These are phyloP conservation scores for Atethmia centrago DNA, from an alignment of 2,888 invertebrate species.

Conservation along the genomic window DNA sequence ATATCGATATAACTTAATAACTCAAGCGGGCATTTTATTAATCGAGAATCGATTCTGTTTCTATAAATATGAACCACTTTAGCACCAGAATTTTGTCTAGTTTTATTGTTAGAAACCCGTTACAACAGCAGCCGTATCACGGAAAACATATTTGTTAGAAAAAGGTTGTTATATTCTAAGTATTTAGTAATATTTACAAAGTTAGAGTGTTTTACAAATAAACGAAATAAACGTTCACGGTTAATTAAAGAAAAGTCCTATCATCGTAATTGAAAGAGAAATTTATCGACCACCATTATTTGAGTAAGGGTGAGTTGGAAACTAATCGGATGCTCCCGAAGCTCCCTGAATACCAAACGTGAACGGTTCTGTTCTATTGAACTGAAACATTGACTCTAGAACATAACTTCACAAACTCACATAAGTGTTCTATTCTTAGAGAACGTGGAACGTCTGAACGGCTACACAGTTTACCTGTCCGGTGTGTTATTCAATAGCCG, in stretches of 20 bases:
- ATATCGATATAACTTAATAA: constrained; percentile 22
- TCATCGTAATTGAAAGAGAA: background rate
- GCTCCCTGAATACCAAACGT: constrained; percentile 3
- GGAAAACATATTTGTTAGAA: background rate
- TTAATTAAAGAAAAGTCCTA: background rate
- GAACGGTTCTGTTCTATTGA: background rate
- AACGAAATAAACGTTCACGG: background rate
- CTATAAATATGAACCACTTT: background rate
- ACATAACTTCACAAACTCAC: background rate
- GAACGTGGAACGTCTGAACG: no score
- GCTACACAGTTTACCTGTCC: background rate
- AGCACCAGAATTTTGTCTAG: background rate
- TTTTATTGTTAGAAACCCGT: background rate
- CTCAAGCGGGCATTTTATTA: background rate
- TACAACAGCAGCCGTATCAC: background rate
- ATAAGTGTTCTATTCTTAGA: background rate
- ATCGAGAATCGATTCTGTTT: constrained; percentile 25
- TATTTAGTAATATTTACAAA: background rate
- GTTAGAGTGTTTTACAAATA: background rate
- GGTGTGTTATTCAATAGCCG: background rate
- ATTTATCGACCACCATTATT: background rate
- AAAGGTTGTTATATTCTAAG: background rate
- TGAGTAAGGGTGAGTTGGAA: background rate
- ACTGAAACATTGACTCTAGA: background rate
- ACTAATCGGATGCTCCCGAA: background rate